These are phyloP conservation scores for Cetonia aurata DNA, from an alignment of 2,888 invertebrate species.

Conservation along the genomic window DNA sequence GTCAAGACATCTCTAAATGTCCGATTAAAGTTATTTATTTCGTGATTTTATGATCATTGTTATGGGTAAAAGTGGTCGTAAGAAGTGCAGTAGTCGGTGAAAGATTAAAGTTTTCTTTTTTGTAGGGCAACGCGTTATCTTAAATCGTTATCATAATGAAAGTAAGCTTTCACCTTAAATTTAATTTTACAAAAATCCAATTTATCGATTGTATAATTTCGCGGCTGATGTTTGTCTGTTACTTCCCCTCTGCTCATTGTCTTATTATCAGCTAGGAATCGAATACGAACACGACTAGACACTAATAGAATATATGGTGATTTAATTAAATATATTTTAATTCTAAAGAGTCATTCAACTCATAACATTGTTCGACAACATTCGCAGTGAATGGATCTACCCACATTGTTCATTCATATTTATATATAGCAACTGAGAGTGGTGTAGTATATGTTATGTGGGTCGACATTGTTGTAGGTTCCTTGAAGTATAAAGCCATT, in stretches of 20 bases:
- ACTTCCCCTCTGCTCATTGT: too few species aligned
- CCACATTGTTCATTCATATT: slow-evolving; percentile 43
- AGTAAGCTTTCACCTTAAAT: slow-evolving; percentile 14
- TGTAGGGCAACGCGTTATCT: not conserved
- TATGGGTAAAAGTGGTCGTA: slow-evolving; percentile 7
- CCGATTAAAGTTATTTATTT: slow-evolving; percentile 28
- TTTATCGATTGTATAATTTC: slow-evolving; percentile 21
- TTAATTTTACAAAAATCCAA: slow-evolving; percentile 25
- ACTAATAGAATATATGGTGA: too few species aligned
- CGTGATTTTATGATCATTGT: not conserved
- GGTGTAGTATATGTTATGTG: slow-evolving; percentile 13
- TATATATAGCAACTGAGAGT: slow-evolving; percentile 1
- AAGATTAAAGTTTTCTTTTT: slow-evolving; percentile 19
- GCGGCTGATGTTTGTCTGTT: not conserved
- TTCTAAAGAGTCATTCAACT: slow-evolving; percentile 29
- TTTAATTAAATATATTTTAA: too few species aligned
- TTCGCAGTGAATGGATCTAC: slow-evolving; percentile 41
- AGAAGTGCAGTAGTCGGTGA: not conserved
- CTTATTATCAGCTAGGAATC: too few species aligned
- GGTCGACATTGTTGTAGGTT: slow-evolving; percentile 14
- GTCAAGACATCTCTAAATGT: slow-evolving; percentile 15
- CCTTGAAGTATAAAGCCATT: slow-evolving; percentile 13
- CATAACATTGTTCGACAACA: slow-evolving; percentile 12
- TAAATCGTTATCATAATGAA: not conserved
- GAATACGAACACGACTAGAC: too few species aligned